Evolutionary conservation across 1,140 invertebrate genomes (phyloP), one percentile per base, ranked within the genome.

Genomic region (Drosophila willistoni): DNA sequence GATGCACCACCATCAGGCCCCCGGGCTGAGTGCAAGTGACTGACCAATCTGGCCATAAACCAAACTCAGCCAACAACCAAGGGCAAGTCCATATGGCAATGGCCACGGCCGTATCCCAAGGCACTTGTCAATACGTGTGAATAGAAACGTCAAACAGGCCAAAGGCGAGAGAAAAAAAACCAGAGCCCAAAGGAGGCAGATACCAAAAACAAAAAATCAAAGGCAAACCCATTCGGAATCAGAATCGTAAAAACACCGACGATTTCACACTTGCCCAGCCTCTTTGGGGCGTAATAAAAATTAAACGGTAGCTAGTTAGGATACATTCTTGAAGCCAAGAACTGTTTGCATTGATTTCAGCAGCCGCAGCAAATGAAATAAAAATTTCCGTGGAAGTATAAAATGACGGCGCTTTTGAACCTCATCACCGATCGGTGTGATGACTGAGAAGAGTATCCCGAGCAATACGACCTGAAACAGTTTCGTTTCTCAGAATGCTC

Each of bases 231-330:
- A 71, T 41, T 56, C 57, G 66, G 39, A 71, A 33, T 61, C 64
- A 61, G 47, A 51, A 77, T 83, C 82, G 62, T 89, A 87, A 89
- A 86, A 77, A 71, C 64, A 64, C 83, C 83, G 83, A 69, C 71
- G 75, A 84, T 75, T 89, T 89, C 84, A 89, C 83, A 87, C 83
- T 80, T 71, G 63, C 44, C 44, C 44, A 22, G 44, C 70, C 77
- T 71, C 67, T 69, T 74, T 56, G 73, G 70, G 60, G 70, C 75
- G 78, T 79, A 84, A 89, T 89, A 89, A 89, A 86, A 89, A 89
- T 89, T 89, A 89, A 89, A 89, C 84, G 84, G 84, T 89, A 89
- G 84, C 84, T 89, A 89, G 84, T 89, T 87, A 87, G 84, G 77
- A 68, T 71, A 66, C 64, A 84, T 89, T 86, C 74, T 65, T 63